Percentiles rank a stretch among this genome's conserved stretches.
phyloP scores from a whole-genome alignment of 1,140 invertebrate species.

The Mercenaria mercenaria region DNA sequence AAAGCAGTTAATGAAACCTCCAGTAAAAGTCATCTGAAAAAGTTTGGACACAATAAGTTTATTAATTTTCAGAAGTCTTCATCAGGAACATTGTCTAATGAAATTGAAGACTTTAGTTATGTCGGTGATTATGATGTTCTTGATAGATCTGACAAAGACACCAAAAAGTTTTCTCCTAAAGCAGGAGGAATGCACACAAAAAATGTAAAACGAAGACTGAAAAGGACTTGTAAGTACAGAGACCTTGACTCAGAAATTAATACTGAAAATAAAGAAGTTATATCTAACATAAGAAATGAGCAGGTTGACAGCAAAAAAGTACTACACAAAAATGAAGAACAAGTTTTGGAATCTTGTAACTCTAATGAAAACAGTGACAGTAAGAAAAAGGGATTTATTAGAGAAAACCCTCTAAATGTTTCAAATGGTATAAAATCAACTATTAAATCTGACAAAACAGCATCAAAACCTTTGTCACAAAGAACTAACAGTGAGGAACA shows the following conservation, averaged over 20 bases:
- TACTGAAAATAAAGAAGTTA: not conserved
- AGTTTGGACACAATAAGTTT: not conserved
- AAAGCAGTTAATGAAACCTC: not conserved
- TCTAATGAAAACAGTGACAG: too few relatives aligned
- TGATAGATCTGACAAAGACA: not conserved
- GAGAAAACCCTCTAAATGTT: too few relatives aligned
- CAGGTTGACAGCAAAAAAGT: too few relatives aligned
- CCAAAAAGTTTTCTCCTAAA: not conserved
- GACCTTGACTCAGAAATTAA: slow-evolving; percentile 29
- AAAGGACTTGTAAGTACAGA: slow-evolving; percentile 37
- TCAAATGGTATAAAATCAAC: too few relatives aligned
- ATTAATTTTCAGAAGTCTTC: slow-evolving; percentile 20
- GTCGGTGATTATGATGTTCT: slow-evolving; percentile 41
- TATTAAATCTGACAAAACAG: too few relatives aligned
- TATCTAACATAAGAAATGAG: not conserved
- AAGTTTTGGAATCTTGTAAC: too few relatives aligned
- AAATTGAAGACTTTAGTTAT: slow-evolving; percentile 38
- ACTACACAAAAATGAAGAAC: too few relatives aligned
- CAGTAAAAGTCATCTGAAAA: not conserved
- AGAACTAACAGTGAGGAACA: too few relatives aligned
- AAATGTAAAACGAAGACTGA: slow-evolving; percentile 12
- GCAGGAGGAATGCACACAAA: not conserved
- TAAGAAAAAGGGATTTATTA: too few relatives aligned
- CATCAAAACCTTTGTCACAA: too few relatives aligned
- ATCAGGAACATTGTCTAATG: slow-evolving; percentile 22